phyloP scores from a whole-genome alignment of 2,888 invertebrate genomes.

The Drosophila prostipennis region DNA sequence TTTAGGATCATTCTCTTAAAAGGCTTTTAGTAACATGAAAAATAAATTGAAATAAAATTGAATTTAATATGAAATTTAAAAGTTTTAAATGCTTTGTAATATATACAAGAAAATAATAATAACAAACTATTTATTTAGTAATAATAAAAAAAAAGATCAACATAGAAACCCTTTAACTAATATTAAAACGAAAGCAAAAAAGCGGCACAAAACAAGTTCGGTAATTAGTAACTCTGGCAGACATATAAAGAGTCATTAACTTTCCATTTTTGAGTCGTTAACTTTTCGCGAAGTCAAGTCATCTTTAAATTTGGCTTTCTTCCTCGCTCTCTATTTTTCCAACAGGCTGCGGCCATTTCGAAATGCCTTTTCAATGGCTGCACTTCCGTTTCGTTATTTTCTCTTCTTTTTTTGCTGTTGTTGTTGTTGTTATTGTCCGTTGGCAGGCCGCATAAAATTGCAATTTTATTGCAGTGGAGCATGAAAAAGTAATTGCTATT shows the following conservation, averaged over 20 bases:
- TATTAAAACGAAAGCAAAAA: background rate
- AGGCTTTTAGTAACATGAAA: too few relatives aligned
- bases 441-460: slow-evolving; percentile 79
- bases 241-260: slow-evolving; percentile 48
- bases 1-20: too few relatives aligned
- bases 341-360: slow-evolving; percentile 64
- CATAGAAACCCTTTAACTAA: background rate
- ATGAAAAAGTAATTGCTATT: slow-evolving; percentile 80
- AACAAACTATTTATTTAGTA: too few relatives aligned
- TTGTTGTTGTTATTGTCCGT: slow-evolving; percentile 61
- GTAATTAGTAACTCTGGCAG: slow-evolving; percentile 9
- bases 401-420: slow-evolving; percentile 10
- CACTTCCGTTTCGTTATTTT: slow-evolving; percentile 54
- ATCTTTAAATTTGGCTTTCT: slow-evolving; percentile 20
- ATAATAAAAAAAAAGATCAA: background rate
- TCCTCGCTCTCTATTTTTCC: background rate
- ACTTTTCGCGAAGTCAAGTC: slow-evolving; percentile 42
- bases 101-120: too few relatives aligned
- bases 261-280: slow-evolving; percentile 48
- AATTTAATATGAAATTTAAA: too few relatives aligned
- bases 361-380: slow-evolving; percentile 77
- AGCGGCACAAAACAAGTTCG: background rate
- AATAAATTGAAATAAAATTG: too few relatives aligned
- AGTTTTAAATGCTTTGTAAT: too few relatives aligned
- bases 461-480: slow-evolving; percentile 78